phyloP scores from a whole-genome alignment of 2,797 vertebrate genomes.

The Myotis pilosus region DNA sequence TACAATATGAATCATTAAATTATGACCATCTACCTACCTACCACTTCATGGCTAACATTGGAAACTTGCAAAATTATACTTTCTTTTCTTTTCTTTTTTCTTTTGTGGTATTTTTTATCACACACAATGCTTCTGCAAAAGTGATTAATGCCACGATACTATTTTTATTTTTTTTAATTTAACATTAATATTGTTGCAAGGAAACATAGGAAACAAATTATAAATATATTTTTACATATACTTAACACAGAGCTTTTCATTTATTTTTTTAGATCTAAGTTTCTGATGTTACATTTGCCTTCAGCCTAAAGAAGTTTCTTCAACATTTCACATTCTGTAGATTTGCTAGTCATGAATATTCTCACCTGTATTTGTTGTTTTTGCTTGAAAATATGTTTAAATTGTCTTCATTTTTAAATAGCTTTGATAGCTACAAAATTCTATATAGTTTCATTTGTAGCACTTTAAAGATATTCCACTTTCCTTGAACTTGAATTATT shows the following conservation, averaged over 20 bases:
- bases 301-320: neutral
- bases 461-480: neutral
- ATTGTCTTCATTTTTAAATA: neutral
- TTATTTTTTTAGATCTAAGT: neutral
- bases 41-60: neutral
- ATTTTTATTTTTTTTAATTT: neutral
- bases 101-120: neutral
- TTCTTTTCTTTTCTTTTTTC: neutral
- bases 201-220: neutral
- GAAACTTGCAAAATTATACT: neutral
- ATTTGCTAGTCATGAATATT: neutral
- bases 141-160: neutral
- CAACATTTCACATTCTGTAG: neutral
- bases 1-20: neutral
- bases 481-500: constrained; percentile 3
- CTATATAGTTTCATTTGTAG: neutral
- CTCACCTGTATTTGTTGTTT: neutral
- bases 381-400: neutral
- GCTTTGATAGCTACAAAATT: neutral
- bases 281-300: neutral
- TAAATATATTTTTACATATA: neutral
- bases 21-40: neutral
- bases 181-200: neutral
- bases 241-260: neutral
- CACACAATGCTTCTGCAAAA: neutral